Evolutionary conservation across 92 coral and sea anemone genomes (phyloP).

Genomic region (Blastomussa wellsi): DNA sequence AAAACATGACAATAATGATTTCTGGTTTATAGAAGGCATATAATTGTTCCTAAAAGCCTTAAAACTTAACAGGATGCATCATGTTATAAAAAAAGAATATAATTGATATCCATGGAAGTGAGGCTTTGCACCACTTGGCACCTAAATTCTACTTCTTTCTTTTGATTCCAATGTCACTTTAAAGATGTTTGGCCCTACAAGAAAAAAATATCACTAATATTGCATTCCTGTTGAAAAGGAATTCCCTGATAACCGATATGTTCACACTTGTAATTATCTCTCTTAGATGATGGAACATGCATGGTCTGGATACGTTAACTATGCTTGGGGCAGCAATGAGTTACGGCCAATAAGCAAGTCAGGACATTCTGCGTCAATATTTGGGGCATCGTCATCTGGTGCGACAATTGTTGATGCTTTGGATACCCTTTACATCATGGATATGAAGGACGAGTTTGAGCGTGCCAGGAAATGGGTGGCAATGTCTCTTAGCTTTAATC

Average conservation of each 20-base stretch:
- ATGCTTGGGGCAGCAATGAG: slow-evolving; percentile 97
- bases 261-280: slow-evolving; percentile 1
- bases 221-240: no score
- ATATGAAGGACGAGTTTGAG: slow-evolving; percentile 89
- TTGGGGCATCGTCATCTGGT: slow-evolving; percentile 90
- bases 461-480: slow-evolving; percentile 96
- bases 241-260: not conserved
- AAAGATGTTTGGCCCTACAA: not conserved
- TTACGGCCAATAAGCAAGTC: slow-evolving; percentile 90
- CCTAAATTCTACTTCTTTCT: no score
- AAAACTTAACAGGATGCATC: no score
- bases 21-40: no score
- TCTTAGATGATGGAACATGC: slow-evolving; percentile 97
- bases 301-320: slow-evolving; percentile 87
- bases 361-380: slow-evolving; percentile 90
- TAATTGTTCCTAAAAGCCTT: no score
- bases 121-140: no score
- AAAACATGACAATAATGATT: no score
- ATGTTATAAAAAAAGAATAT: no score
- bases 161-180: not conserved
- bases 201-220: no score
- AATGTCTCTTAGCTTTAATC: slow-evolving; percentile 69
- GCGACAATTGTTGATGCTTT: slow-evolving; percentile 94
- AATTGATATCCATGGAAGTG: no score
- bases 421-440: slow-evolving; percentile 95